Conservation (phyloP, 2,888 invertebrate species). For the Pediacus dermestoides region DNA sequence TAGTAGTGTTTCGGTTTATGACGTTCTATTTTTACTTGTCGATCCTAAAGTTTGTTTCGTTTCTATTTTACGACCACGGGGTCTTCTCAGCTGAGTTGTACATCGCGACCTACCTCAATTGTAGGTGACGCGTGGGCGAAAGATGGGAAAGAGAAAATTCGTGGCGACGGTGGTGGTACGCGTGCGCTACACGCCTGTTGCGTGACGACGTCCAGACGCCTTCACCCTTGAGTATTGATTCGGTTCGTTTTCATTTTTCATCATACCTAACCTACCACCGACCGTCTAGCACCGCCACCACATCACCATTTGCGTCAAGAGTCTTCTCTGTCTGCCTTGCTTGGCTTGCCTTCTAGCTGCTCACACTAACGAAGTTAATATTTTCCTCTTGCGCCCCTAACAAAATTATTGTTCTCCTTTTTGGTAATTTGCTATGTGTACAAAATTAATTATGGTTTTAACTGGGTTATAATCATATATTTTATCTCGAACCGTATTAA, state of each 20-base stretch:
- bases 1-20: too few species aligned
- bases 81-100: constrained; percentile 15
- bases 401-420: too few species aligned
- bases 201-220: constrained; percentile 46
- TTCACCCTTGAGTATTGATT: constrained; percentile 39
- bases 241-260: constrained; percentile 25
- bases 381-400: not conserved
- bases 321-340: too few species aligned
- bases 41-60: too few species aligned
- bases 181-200: constrained; percentile 40
- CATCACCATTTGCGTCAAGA: too few species aligned
- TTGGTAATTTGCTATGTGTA: too few species aligned
- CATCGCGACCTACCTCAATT: constrained; percentile 20
- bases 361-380: not conserved
- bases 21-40: too few species aligned
- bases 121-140: constrained; percentile 14
- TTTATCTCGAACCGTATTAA: too few species aligned
- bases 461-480: too few species aligned
- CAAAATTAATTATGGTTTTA: too few species aligned
- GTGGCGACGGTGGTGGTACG: constrained; percentile 27
- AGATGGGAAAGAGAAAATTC: not conserved
- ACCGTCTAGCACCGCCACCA: not conserved
- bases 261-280: constrained; percentile 6
- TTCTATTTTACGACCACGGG: constrained; percentile 13
- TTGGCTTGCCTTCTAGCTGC: too few species aligned